Conservation (phyloP, 2,797 vertebrate species). For the Oceanodroma leucorhoa region DNA sequence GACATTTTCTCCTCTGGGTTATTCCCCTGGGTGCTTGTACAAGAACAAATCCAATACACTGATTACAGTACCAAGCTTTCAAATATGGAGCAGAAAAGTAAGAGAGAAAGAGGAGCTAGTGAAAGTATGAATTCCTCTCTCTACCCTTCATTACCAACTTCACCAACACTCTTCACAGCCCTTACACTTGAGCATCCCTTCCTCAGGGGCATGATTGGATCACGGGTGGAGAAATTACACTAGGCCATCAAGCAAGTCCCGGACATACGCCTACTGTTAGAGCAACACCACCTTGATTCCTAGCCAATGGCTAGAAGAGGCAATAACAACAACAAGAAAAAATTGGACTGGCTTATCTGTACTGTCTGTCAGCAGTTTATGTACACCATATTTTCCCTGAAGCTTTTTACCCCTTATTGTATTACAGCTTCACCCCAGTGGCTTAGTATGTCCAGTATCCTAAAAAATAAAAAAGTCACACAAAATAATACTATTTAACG, state of each 20-base stretch:
- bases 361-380: conserved; percentile 31
- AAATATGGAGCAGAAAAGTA: neutral
- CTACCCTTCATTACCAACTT: neutral
- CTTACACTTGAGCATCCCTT: neutral
- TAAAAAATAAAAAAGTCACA: neutral
- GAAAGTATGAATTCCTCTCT: neutral
- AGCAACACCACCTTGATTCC: neutral
- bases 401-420: conserved; percentile 19
- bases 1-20: neutral
- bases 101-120: neutral
- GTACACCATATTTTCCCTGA: conserved; percentile 17
- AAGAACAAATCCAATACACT: neutral
- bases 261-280: neutral
- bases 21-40: neutral
- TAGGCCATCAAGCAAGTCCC: neutral
- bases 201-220: neutral
- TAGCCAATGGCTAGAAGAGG: neutral
- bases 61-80: neutral
- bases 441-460: conserved; percentile 40
- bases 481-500: conserved; percentile 16
- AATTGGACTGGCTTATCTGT: neutral
- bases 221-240: neutral
- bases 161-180: neutral
- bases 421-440: neutral
- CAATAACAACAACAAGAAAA: neutral